A percentile compares a stretch with the other conserved stretches of the same genome.
These are phyloP conservation scores for Thunnus thynnus DNA, from an alignment of 2,113 vertebrate species.

Conservation along the genomic window DNA sequence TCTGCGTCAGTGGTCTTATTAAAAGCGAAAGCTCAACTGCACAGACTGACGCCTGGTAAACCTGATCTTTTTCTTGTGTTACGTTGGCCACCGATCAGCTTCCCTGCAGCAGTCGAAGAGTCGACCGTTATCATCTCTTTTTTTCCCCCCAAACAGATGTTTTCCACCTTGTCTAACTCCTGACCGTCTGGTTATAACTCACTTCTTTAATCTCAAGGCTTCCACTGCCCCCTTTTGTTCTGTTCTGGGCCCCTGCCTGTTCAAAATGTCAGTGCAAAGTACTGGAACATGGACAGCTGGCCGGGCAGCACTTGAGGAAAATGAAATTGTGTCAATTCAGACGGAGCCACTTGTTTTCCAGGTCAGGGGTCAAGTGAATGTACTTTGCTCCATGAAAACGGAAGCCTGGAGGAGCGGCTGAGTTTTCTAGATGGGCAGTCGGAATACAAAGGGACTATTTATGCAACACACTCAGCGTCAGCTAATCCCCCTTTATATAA, in stretches of 20 bases:
- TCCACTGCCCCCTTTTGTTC: neutral
- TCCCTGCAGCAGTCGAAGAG: too few relatives aligned
- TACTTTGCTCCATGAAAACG: slow-evolving; percentile 26
- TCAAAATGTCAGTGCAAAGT: slow-evolving; percentile 5
- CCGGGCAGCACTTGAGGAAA: neutral
- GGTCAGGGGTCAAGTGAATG: slow-evolving; percentile 42
- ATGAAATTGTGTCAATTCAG: slow-evolving; percentile 42
- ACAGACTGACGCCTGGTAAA: neutral
- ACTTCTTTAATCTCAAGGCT: slow-evolving; percentile 20
- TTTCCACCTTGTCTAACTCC: neutral
- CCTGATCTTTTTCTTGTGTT: neutral
- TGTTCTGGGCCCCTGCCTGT: neutral
- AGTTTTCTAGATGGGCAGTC: slow-evolving; percentile 36
- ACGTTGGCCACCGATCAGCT: too few relatives aligned
- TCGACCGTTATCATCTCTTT: too few relatives aligned
- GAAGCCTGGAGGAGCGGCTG: slow-evolving; percentile 9
- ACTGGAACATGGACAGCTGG: slow-evolving; percentile 36
- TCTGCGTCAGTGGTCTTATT: neutral
- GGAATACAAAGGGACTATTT: slow-evolving; percentile 58
- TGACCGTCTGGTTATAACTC: neutral
- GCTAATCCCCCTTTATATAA: slow-evolving; percentile 78
- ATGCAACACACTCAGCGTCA: slow-evolving; percentile 48
- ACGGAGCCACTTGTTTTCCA: slow-evolving; percentile 24
- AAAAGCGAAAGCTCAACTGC: slow-evolving; percentile 1
- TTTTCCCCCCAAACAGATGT: too few relatives aligned